Base-by-base conservation (phyloP, 2,797 vertebrate genomes). In the Lacerta viridis region DNA sequence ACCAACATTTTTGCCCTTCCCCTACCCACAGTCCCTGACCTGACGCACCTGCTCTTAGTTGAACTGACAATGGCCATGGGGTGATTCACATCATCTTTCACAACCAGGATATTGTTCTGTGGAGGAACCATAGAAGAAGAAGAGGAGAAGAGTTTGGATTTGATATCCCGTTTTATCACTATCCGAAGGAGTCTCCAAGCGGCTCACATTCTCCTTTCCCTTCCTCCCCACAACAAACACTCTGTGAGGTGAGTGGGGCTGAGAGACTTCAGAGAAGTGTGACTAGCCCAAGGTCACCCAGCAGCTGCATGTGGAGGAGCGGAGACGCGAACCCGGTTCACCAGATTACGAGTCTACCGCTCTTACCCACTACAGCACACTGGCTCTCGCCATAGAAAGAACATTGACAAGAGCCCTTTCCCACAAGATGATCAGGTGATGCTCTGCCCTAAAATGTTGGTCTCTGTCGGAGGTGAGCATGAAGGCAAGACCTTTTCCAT, bases 41-140 rank as follows among this genome's bases (percentile, higher is more conserved):
- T 77, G 77, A 91, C 95, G 29, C 86, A 99, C 99, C 99, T 99
- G 98, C 99, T 99, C 96, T 99, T 99, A 92, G 99, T 99, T 64
- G 99, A 99, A 96, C 99, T 99, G 96, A 99, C 98, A 1, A 98
- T 93, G 20, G 98, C 97, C 98, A 99, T 99, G 5, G 99, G 98
- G 87, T 99, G 98, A 94, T 98, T 98, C 29, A 94, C 93, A 8
- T 97, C 98, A 0, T 99, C 98, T 90, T 98, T 98, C 93, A 99
- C 98, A 92, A 99, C 98, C 55, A 97, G 92, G 94, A 99, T 99
- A 95, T 99, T 99, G 92, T 98, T 98, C 99, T 99, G 95, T 39
- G 50, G 89, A 81, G 1, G 81, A 85, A 92, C 86, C 66, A 95
- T 75, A 50, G 85, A 33, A 33, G 33, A 33, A 33, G 33, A 33